Evolutionary conservation across 1,140 invertebrate genomes (phyloP).

Genomic region (Mercenaria mercenaria): DNA sequence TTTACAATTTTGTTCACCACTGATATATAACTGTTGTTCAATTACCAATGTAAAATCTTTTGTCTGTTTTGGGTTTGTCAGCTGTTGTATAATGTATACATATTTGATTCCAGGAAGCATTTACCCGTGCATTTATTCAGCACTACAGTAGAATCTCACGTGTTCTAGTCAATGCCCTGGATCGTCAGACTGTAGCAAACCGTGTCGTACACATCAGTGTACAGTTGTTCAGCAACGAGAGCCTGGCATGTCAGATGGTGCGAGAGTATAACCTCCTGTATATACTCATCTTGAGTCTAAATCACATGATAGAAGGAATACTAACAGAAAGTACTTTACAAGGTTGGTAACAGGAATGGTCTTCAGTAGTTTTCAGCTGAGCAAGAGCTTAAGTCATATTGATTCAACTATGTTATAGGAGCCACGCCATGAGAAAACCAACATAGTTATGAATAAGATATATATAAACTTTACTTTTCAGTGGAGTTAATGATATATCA

Average conservation of each 20-base stretch:
- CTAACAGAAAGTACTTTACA: conserved; percentile 95
- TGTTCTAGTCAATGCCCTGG: conserved; percentile 94
- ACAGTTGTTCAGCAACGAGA: conserved; percentile 97
- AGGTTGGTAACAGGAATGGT: conserved; percentile 86
- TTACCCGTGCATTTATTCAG: conserved; percentile 97
- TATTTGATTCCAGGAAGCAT: conserved; percentile 90
- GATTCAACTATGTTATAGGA: no score
- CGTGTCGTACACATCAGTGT: conserved; percentile 98
- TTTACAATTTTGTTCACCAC: no score
- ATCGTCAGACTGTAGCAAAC: conserved; percentile 91
- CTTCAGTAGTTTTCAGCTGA: no score
- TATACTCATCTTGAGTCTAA: conserved; percentile 97
- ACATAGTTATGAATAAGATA: no score
- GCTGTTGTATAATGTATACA: no score
- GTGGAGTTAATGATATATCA: no score
- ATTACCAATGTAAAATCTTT: no score
- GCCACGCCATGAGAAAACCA: no score
- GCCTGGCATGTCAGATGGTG: conserved; percentile 95
- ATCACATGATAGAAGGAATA: conserved; percentile 97
- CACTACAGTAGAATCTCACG: conserved; percentile 98
- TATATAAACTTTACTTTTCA: no score
- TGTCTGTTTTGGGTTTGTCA: no score
- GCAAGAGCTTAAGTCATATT: no score
- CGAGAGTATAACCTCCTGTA: conserved; percentile 95
- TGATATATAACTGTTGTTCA: no score